Evolutionary conservation across 2,888 invertebrate genomes (phyloP), one percentile per base, ranked within the genome.

Genomic region (Cheilosia impressa): DNA sequence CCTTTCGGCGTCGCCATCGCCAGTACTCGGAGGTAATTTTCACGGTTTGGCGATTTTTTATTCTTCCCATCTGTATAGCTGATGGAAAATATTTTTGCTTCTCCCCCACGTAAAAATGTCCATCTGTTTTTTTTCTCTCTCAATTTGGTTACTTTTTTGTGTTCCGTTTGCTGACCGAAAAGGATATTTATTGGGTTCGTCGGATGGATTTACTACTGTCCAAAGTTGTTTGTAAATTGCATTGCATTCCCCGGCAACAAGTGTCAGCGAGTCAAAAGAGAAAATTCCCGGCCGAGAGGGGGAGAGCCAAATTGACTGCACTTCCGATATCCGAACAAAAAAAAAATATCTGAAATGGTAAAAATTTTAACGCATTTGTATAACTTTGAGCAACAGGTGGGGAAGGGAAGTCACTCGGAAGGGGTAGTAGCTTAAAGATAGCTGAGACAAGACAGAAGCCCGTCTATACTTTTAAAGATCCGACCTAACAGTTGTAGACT

Each of bases 21-120:
- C 50, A 38, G 65, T n/a, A 27, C 24, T 52, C 71, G 75, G 65
- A 58, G 47, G 65, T 75, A 66, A 75, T 75, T 75, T 75, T 75
- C 75, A 75, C 75, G 75, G 75, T 75, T 75, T 75, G 66, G 41
- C 75, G 75, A 75, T 66, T 75, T 66, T 75, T 75, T 75, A 66
- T 65, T 63, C 73, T 55, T 73, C 55, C 63, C 55, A 47, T 63
- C 45, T 50, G 19, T 62, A 19, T 38, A 38, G n/a, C 45, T 60
- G 45, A 43, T 60, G 41, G 52, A 58, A 71, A 71, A 27, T 4
- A 24, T 58, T 47, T 58, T 22, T 47, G n/a, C 38, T 38, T 17
- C 19, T 17, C 22, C 22, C 47, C 58, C 38, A 43, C n/a, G 4
- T 38, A 38, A 10, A 3, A 38, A 34, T 19, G 38, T 13, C 60